phyloP scores from a whole-genome alignment of 2,113 vertebrate species.

The Glaucomys volans region DNA sequence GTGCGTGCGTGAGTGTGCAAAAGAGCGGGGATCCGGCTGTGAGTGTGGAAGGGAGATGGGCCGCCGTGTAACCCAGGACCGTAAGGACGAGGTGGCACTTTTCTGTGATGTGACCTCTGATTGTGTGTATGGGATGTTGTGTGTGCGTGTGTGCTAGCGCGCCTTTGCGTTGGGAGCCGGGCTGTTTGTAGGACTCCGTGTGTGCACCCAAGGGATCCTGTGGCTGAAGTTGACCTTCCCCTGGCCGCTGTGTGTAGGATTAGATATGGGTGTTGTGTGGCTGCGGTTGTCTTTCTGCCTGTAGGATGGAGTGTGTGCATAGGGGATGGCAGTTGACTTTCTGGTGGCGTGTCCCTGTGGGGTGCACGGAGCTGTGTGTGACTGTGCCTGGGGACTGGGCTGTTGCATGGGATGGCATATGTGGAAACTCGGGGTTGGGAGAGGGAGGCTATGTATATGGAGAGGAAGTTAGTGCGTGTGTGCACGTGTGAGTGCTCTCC shows the following conservation, averaged over 20 bases:
- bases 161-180: background rate
- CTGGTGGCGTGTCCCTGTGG: background rate
- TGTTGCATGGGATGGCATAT: background rate
- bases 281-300: background rate
- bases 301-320: background rate
- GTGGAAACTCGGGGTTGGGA: background rate
- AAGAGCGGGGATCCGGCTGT: too few relatives aligned
- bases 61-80: background rate
- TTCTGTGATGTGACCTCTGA: background rate
- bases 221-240: background rate
- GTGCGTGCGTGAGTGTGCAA: background rate
- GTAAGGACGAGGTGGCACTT: too few relatives aligned
- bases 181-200: background rate
- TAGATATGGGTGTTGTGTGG: background rate
- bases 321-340: background rate
- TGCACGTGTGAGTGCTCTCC: too few relatives aligned
- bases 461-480: accelerated
- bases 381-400: background rate
- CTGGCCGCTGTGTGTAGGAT: background rate
- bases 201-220: background rate
- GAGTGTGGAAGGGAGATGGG: background rate
- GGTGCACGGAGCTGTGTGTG: background rate
- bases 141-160: too few relatives aligned
- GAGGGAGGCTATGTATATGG: accelerated
- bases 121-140: background rate